phyloP scores from a whole-genome alignment of 2,888 invertebrate genomes.

The Adelognathus sp. region DNA sequence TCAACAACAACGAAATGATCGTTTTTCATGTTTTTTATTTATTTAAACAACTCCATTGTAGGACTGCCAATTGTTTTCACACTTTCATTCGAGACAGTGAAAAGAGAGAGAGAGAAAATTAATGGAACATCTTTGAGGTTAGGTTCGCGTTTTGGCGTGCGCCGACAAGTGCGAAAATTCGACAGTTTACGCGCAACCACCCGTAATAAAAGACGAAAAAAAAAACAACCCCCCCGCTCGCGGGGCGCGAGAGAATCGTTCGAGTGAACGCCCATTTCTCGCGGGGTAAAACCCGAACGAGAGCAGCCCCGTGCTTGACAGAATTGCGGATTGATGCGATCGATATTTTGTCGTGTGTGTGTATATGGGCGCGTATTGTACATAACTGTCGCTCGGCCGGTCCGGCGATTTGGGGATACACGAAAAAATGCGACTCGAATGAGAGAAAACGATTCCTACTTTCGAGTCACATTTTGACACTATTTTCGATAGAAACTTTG shows the following conservation, averaged over 20 bases:
- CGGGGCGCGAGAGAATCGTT: slow-evolving; percentile 50
- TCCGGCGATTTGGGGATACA: slow-evolving; percentile 39
- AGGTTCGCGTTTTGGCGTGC: slow-evolving; percentile 68
- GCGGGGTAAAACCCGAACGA: slow-evolving; percentile 57
- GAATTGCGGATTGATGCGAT: slow-evolving; percentile 79
- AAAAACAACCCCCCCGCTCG: slow-evolving; percentile 28
- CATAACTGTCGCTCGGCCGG: slow-evolving; percentile 18
- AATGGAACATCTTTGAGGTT: slow-evolving; percentile 72
- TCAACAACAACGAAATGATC: no score
- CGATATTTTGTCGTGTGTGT: slow-evolving; percentile 72
- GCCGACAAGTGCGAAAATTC: slow-evolving; percentile 70
- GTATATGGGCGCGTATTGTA: neutral
- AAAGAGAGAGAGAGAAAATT: neutral
- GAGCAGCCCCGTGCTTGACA: slow-evolving; percentile 72
- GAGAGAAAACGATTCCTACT: slow-evolving; percentile 1
- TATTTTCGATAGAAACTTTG: neutral
- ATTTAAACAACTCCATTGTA: neutral
- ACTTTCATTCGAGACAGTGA: neutral
- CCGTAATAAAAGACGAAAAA: no score
- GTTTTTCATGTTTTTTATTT: no score
- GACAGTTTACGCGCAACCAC: slow-evolving; percentile 69
- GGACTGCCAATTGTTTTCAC: neutral
- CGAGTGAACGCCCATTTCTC: slow-evolving; percentile 79
- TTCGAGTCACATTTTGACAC: neutral
- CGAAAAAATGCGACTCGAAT: neutral